These are phyloP conservation scores for Icerya purchasi DNA, from an alignment of 2,888 invertebrate species.

Conservation along the genomic window DNA sequence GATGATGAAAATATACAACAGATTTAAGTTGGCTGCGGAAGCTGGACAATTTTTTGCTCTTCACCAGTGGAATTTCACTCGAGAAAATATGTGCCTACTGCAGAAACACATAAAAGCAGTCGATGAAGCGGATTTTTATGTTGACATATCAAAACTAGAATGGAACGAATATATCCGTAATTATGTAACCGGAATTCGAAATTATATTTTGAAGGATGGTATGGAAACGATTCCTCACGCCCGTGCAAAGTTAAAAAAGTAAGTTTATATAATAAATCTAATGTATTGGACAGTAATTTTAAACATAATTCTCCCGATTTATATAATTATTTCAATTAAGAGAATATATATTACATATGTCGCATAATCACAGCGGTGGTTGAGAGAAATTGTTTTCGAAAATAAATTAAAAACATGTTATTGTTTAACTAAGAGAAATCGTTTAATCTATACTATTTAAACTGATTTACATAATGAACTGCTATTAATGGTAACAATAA, in stretches of 20 bases:
- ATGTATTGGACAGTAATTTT: too few species aligned
- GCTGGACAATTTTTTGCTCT: conserved; percentile 67
- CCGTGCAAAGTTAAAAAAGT: conserved; percentile 42
- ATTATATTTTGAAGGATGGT: conserved; percentile 58
- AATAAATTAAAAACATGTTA: too few species aligned
- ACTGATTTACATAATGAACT: too few species aligned
- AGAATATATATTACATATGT: too few species aligned
- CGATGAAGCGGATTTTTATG: conserved; percentile 39
- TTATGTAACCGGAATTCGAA: conserved; percentile 64
- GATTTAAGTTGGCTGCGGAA: conserved; percentile 52
- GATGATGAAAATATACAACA: conserved; percentile 62
- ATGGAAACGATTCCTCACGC: conserved; percentile 40
- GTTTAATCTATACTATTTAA: too few species aligned
- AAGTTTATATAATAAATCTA: too few species aligned
- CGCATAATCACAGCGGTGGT: too few species aligned
- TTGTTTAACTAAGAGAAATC: too few species aligned
- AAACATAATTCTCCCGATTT: too few species aligned
- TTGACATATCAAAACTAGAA: conserved; percentile 40
- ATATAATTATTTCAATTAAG: too few species aligned
- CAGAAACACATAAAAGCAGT: conserved; percentile 29
- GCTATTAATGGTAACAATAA: too few species aligned
- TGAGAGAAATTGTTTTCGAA: too few species aligned
- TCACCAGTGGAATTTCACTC: conserved; percentile 61
- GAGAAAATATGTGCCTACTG: conserved; percentile 38
- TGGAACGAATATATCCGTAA: conserved; percentile 62